Conservation (phyloP, 2,888 invertebrate genomes). For the Sinelater perroti region DNA sequence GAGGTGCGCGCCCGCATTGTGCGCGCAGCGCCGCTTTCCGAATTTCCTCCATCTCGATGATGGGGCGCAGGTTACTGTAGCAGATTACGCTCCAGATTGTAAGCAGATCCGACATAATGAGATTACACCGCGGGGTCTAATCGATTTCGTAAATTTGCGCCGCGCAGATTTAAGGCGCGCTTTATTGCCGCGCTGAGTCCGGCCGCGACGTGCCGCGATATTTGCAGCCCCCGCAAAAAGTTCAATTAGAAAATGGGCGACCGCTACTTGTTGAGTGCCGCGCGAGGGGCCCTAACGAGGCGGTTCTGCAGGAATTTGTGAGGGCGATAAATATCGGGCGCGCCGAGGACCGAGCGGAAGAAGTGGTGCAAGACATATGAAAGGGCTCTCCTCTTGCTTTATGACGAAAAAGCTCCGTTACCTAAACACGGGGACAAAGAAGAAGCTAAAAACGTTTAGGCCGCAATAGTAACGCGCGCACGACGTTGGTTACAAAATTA, state of each 20-base stretch:
- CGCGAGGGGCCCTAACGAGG: too few relatives aligned
- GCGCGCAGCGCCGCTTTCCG: slow-evolving; percentile 6
- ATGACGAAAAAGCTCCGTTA: too few relatives aligned
- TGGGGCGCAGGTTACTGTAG: slow-evolving; percentile 30
- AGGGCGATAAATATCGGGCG: too few relatives aligned
- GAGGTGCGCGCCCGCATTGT: slow-evolving; percentile 3
- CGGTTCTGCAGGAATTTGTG: too few relatives aligned
- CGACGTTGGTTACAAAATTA: too few relatives aligned
- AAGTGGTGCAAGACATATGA: too few relatives aligned
- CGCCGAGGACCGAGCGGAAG: too few relatives aligned
- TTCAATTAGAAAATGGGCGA: slow-evolving; percentile 13
- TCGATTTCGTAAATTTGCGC: slow-evolving; percentile 34
- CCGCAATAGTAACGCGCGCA: too few relatives aligned
- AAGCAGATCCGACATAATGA: slow-evolving; percentile 34
- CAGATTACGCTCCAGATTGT: slow-evolving; percentile 33
- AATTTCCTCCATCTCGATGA: slow-evolving; percentile 10
- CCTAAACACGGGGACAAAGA: too few relatives aligned
- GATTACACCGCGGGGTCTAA: slow-evolving; percentile 30
- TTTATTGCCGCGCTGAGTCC: slow-evolving; percentile 20
- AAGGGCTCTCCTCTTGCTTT: too few relatives aligned
- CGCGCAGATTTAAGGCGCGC: slow-evolving; percentile 19
- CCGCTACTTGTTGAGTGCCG: slow-evolving; percentile 20
- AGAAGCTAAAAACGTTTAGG: too few relatives aligned
- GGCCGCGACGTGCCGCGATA: slow-evolving; percentile 13
- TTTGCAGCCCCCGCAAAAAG: slow-evolving; percentile 16